phyloP scores from a whole-genome alignment of 2,113 vertebrate species.

The Holacanthus passer region DNA sequence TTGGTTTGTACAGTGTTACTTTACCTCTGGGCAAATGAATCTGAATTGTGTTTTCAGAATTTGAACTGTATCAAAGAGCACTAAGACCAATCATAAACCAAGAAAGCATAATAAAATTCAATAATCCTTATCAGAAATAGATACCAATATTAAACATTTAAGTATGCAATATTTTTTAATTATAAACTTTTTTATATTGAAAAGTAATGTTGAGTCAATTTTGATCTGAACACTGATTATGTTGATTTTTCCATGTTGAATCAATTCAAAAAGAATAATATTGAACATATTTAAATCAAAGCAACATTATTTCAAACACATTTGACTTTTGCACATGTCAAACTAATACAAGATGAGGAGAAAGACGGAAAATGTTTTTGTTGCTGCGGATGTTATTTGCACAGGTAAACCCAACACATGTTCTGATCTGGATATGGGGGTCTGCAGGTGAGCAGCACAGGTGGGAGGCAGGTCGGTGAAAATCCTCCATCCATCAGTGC shows the following conservation, averaged over 20 bases:
- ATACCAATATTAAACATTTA: background rate
- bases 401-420: no score
- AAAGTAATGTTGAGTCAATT: background rate
- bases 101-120: background rate
- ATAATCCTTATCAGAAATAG: background rate
- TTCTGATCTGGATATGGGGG: background rate
- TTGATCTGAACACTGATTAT: background rate
- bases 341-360: background rate
- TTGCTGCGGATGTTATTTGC: background rate
- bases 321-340: background rate
- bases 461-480: background rate
- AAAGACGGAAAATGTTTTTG: no score
- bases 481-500: slow-evolving; percentile 5
- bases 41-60: background rate
- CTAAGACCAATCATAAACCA: background rate
- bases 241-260: background rate
- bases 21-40: background rate
- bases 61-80: background rate
- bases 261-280: background rate
- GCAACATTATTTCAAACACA: background rate
- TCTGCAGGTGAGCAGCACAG: slow-evolving; percentile 16
- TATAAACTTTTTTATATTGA: background rate
- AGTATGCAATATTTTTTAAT: background rate
- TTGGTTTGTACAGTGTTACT: background rate
- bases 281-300: background rate